Evolutionary conservation across 2,888 invertebrate species (phyloP), one percentile per base, ranked within the genome.

Genomic region (Leptopilina myrica): DNA sequence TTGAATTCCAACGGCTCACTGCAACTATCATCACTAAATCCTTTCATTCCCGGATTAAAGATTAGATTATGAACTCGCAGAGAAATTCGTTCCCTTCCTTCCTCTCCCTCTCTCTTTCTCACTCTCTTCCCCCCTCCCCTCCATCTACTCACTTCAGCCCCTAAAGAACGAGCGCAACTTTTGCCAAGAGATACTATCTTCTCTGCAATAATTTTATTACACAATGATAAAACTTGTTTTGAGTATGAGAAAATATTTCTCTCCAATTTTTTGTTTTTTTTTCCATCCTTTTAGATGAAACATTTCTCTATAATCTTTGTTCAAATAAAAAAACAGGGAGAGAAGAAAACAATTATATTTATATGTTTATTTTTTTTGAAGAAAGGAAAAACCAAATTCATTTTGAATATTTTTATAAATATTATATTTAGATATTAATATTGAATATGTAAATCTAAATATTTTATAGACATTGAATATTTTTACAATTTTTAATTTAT

Each of bases 1-100:
- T 53, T 12, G 8, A 8, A 26, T 69, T 69, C n/a, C 49, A 53
- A 49, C 20, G 40, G 49, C 49, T 49, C 14, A 49, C 69, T 69
- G 65, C 59, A 33, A 53, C 49, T 53, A 69, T 69, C 53, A n/a
- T 26, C 69, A 69, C 69, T 69, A 69, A 69, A 69, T 69, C 49
- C 26, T 49, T 67, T 53, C 14, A 69, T 53, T 53, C 26, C 49
- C 20, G 26, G 12, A 69, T 53, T 69, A 69, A 53, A 69, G 49
- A 14, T 26, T 6, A 69, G 69, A 69, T 69, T 69, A 69, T 49
- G 43, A 20, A 62, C 49, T 26, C 49, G 7, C 46, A 26, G 69
- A 69, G 69, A 69, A 53, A 69, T 69, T 69, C 69, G 69, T 11
- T 11, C 49, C 49, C 49, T 14, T 20, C 53, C 49, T 12, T 14